Conservation (phyloP, 2,113 vertebrate genomes). For the Datnioides undecimradiatus region DNA sequence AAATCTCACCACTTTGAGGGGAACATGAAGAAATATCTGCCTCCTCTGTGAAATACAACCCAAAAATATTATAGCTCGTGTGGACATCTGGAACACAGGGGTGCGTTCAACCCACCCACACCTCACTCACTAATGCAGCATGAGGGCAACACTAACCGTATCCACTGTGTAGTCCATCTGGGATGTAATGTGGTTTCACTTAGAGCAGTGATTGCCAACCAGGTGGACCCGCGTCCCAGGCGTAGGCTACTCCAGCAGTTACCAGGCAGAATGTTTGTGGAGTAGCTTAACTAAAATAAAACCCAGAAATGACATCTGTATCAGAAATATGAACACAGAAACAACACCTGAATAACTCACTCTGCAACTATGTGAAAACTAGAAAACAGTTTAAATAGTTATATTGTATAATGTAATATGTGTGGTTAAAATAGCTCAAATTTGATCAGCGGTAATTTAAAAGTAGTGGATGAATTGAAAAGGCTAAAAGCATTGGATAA, state of each 20-base stretch:
- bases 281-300: background rate
- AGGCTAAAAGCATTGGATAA: background rate
- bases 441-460: background rate
- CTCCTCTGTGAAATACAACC: slow-evolving; percentile 11
- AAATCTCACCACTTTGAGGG: slow-evolving; percentile 39
- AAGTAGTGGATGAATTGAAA: background rate
- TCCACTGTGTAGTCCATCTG: slow-evolving; percentile 37
- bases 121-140: background rate
- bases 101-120: background rate
- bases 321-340: background rate
- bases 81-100: slow-evolving; percentile 39
- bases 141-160: slow-evolving; percentile 5
- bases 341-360: background rate
- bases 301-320: background rate
- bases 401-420: no score
- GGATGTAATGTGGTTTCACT: slow-evolving; percentile 48
- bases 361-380: background rate
- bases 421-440: background rate
- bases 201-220: slow-evolving; percentile 5
- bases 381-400: background rate
- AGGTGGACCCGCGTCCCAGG: background rate
- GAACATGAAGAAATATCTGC: background rate
- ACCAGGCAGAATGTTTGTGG: background rate
- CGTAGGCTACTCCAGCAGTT: background rate
- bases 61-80: slow-evolving; percentile 15